Evolutionary conservation across 1,140 invertebrate species (phyloP).

Genomic region (Stenopsyche tienmushanensis): DNA sequence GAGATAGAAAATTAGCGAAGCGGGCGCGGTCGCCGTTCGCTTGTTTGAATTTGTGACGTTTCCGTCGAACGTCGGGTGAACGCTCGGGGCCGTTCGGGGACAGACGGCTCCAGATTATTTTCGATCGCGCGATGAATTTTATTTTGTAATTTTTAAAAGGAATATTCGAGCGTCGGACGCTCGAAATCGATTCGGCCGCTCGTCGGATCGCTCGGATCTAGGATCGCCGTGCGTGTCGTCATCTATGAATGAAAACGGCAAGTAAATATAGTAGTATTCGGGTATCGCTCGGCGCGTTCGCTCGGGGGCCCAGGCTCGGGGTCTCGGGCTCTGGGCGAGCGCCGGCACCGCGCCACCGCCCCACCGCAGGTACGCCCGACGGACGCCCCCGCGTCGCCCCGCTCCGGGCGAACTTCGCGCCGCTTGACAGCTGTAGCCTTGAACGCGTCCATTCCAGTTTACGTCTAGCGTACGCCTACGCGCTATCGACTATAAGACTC

Average conservation of each 20-base stretch:
- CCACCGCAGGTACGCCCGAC: not conserved
- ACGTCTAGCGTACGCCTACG: too few relatives aligned
- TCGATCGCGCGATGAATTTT: not conserved
- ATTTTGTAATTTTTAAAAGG: too few relatives aligned
- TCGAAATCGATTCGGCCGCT: not conserved
- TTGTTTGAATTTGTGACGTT: too few relatives aligned
- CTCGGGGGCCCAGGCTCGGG: not conserved
- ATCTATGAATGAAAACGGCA: constrained; percentile 21
- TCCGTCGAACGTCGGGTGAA: not conserved
- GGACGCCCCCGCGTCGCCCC: not conserved
- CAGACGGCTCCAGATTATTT: not conserved
- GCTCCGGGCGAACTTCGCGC: not conserved
- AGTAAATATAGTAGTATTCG: constrained; percentile 13
- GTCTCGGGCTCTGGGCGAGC: not conserved
- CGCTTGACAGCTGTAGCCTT: not conserved
- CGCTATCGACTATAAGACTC: not conserved
- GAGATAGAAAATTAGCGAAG: too few relatives aligned
- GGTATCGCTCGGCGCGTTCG: not conserved
- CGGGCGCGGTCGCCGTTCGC: too few relatives aligned
- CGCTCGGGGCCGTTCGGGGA: not conserved
- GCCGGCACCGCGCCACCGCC: not conserved
- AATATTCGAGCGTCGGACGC: not conserved
- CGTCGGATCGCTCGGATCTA: not conserved
- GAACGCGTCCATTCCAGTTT: not conserved
- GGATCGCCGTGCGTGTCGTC: constrained; percentile 2